Conservation (phyloP, 2,113 vertebrate genomes). For the Cacatua alba region DNA sequence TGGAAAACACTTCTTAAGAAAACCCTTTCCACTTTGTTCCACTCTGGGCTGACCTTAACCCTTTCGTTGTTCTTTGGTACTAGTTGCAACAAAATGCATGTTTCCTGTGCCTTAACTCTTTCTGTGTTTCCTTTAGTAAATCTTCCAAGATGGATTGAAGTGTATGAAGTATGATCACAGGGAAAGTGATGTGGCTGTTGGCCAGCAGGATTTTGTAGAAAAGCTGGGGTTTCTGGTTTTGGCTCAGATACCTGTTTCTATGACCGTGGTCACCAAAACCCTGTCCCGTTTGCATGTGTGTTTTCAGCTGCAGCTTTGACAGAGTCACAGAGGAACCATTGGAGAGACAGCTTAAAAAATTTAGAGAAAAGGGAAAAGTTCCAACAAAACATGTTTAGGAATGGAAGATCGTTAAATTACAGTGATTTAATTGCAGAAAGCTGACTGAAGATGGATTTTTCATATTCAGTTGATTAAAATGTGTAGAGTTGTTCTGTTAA, state of each 20-base stretch:
- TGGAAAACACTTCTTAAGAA: neutral
- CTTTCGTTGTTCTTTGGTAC: neutral
- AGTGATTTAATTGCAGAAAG: neutral
- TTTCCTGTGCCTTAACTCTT: neutral
- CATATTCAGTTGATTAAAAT: neutral
- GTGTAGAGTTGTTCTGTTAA: neutral
- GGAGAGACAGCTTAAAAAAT: neutral
- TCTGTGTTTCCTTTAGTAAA: neutral
- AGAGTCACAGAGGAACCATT: neutral
- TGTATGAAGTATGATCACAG: neutral
- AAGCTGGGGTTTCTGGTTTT: neutral
- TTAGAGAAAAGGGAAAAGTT: neutral
- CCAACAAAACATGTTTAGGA: neutral
- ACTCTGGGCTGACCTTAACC: accelerated
- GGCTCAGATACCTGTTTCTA: neutral
- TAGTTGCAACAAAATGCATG: neutral
- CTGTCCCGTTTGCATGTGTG: neutral
- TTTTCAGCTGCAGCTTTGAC: neutral
- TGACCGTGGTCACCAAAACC: neutral
- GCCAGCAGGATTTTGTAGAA: neutral
- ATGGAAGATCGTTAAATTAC: neutral
- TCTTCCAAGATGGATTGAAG: neutral
- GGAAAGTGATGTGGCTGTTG: neutral
- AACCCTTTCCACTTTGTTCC: neutral
- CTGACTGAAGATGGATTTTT: neutral